Base-by-base conservation (phyloP, 2,113 vertebrate genomes). In the Fregetta grallaria region DNA sequence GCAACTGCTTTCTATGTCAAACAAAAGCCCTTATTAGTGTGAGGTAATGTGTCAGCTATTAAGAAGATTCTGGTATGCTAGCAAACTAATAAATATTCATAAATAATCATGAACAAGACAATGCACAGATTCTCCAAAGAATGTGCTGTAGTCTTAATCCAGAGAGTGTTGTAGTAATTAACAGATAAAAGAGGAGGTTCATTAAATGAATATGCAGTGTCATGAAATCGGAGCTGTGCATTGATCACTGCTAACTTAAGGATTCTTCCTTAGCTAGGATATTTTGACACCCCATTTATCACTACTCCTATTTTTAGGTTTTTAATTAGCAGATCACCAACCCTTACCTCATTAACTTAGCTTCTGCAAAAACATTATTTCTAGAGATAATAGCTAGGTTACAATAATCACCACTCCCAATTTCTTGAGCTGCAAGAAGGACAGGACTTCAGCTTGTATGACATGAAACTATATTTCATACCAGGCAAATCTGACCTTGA, bases 261-360 rank as follows among this genome's bases (percentile, higher is more conserved):
- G 76, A 86, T 97, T 97, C 96, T 98, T 97, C 95, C 85, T 93
- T 88, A 92, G 96, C 96, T 97, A 97, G 94, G 94, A 95, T 98
- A 97, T 98, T 97, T 97, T 98, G 98, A 99, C 98, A 98, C 83
- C 55, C 59, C 98, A 98, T 99, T 98, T 98, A 98, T 99, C 98
- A 98, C 68, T 56, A 44, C 71, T 90, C 96, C 97, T 99, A 99
- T 99, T 99, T 99, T 99, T 99, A 98, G 98, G 98, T 97, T 98
- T 98, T 98, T 99, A 99, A 99, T 99, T 99, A 98, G 93, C 70
- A 97, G 86, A 97, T 97, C 95, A 96, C 91, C 42, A 97, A 94
- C 94, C 94, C 97, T 98, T 98, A 98, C 97, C 97, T 98, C 97
- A 98, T 99, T 99, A 99, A 97, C 91, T 97, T 97, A 96, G 83